Base-by-base conservation (phyloP, 1,140 invertebrate genomes). In the Tetranychus cinnabarinus region DNA sequence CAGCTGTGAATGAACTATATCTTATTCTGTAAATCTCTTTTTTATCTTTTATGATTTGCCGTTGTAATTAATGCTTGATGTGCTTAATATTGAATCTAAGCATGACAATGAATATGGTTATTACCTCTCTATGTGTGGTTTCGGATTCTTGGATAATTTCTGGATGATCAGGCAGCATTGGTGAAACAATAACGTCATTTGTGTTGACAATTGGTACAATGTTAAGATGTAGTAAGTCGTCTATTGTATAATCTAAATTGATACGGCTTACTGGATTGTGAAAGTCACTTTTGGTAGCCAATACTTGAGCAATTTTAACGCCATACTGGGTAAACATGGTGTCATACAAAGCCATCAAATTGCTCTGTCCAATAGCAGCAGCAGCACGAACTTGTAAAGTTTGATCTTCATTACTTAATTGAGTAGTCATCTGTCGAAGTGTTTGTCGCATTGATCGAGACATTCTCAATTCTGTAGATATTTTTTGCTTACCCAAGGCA, bases 291-390 rank as follows among this genome's bases (percentile, higher is more conserved):
- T 97, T 97, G 1, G 92, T 98, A 1, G 98, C 87, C 58, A 98
- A 61, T 72, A 88, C 85, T 80, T 98, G 93, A 5, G 95, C 95
- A 61, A 96, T 87, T 76, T 93, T 91, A 2, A 98, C 87, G 33
- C 95, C 93, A 72, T 98, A 98, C 72, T 99, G 95, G 10, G 86
- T 83, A 75, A 98, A 99, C 88, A 99, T 95, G 31, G 91, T 91
- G 69, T 98, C 93, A 73, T 98, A 99, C 56, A 99, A 78, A 0
- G 91, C 89, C 93, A 98, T 97, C 1, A 99, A 79, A 58, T 95
- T 93, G 1, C 89, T 93, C 73, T 98, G 93, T 3, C 96, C 95
- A 0, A 91, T 86, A 1, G 95, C 96, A 6, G 96, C 96, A n/a
- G 93, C 95, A 5, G 93, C 93, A 69, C 90, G 75, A 59, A 59